Evolutionary conservation across 2,797 vertebrate genomes (phyloP), one percentile per base, ranked within the genome.

Genomic region (Chloroceryle inda): DNA sequence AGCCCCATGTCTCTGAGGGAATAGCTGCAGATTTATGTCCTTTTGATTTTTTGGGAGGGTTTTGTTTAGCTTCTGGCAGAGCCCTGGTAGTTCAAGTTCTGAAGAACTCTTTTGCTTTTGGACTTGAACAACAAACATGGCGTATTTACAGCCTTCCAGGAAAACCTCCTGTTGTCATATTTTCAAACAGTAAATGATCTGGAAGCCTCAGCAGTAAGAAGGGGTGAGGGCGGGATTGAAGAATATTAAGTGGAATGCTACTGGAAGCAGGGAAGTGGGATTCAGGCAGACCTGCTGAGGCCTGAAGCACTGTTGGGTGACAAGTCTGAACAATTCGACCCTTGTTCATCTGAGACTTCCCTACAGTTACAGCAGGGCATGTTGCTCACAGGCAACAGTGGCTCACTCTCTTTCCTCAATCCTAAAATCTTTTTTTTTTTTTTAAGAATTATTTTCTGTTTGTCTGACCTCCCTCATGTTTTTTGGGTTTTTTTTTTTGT

Each of bases 1-100:
- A 85, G 19, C 29, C 47, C 20, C 2, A 19, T 58, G 18, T 76
- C 82, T 85, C 24, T 63, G 59, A 53, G 80, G 40, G 45, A 85
- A 15, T 29, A 76, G 40, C 47, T 90, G 59, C 66, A 55, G 50
- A 88, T 50, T 58, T n/a, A 26, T 7, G 47, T 38, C 47, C 29
- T 53, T 61, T 11, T 38, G 38, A 26, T 29, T 15, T 61, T 56
- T 76, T 0, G 16, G 11, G 11, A 73, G 37, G 22, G 7, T 74
- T 94, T 90, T 88, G 19, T 74, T 87, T 27, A 67, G 69, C 52
- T 87, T 69, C 73, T 92, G 82, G 62, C 58, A 85, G 9, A 74
- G 40, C 31, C 31, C 55, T 86, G 42, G 9, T 47, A 31, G 11
- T 73, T 90, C 11, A 23, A 6, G 22, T 61, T 90, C 64, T 75